Percentiles rank a stretch among this genome's conserved stretches.
These are phyloP conservation scores for Argynnis bischoffii DNA, from an alignment of 2,888 invertebrate species.

Conservation along the genomic window DNA sequence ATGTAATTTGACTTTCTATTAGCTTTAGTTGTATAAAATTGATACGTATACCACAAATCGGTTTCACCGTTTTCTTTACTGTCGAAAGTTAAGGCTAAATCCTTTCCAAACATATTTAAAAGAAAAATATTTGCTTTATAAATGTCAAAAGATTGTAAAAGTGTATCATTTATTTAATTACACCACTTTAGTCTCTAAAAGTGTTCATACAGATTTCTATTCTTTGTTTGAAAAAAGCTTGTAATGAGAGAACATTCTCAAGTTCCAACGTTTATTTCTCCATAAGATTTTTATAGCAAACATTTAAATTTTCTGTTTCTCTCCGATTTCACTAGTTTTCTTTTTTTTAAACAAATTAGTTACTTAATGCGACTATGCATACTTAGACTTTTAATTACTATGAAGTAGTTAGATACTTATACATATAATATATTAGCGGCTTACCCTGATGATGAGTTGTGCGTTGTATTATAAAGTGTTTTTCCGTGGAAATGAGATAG, in stretches of 20 bases:
- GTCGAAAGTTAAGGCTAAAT: too few relatives aligned
- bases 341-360: neutral
- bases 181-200: slow-evolving; percentile 3
- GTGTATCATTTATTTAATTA: slow-evolving; percentile 7
- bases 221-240: slow-evolving; percentile 5
- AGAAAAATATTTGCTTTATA: too few relatives aligned
- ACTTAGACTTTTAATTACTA: neutral
- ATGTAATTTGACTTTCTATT: too few relatives aligned
- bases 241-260: neutral
- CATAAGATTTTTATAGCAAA: neutral
- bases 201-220: neutral
- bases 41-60: too few relatives aligned
- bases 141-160: too few relatives aligned
- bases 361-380: neutral
- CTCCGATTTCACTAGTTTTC: slow-evolving; percentile 1
- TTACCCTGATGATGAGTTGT: too few relatives aligned
- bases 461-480: too few relatives aligned
- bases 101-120: too few relatives aligned
- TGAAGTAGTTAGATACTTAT: neutral
- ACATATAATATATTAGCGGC: too few relatives aligned
- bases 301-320: neutral
- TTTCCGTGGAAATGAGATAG: too few relatives aligned
- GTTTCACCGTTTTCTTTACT: too few relatives aligned
- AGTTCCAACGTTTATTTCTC: slow-evolving; percentile 3
- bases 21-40: too few relatives aligned